These are phyloP conservation scores for Tetrapedia diversipes DNA, from an alignment of 2,888 invertebrate species.

Conservation along the genomic window DNA sequence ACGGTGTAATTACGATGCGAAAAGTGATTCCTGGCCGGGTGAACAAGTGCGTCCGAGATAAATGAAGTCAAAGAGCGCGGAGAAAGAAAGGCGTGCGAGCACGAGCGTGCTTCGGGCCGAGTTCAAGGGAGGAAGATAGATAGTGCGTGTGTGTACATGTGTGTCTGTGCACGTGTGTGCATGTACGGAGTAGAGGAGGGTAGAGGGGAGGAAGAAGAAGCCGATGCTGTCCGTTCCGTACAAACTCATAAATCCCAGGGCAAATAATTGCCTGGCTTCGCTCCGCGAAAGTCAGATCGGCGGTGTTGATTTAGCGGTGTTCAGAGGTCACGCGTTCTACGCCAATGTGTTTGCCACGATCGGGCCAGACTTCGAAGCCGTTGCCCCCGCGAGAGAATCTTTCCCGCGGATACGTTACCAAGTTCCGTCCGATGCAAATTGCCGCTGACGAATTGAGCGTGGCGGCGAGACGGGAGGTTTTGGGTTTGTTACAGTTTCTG, in stretches of 20 bases:
- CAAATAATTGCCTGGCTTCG: constrained; percentile 81
- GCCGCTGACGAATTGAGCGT: constrained; percentile 24
- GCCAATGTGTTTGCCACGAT: constrained; percentile 54
- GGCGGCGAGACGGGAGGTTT: too few relatives aligned
- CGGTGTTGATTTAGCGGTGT: constrained; percentile 81
- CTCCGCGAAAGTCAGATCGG: constrained; percentile 73
- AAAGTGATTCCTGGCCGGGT: constrained; percentile 76
- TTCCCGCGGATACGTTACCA: constrained; percentile 28
- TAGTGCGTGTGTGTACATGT: background rate
- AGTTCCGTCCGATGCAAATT: constrained; percentile 4
- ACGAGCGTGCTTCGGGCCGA: constrained; percentile 9
- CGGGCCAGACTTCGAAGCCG: constrained; percentile 32
- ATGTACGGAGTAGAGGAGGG: background rate
- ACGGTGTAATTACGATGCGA: constrained; percentile 78
- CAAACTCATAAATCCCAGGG: constrained; percentile 82
- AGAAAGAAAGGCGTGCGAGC: constrained; percentile 39
- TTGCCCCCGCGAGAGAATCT: constrained; percentile 34
- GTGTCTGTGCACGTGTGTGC: background rate
- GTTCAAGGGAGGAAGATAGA: background rate
- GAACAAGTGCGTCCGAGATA: constrained; percentile 69
- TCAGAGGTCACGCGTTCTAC: constrained; percentile 74
- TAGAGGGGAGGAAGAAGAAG: constrained; percentile 48
- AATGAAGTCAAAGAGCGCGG: constrained; percentile 65
- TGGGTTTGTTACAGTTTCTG: too few relatives aligned
- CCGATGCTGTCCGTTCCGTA: constrained; percentile 67